Evolutionary conservation across 2,113 vertebrate genomes (phyloP), one percentile per base, ranked within the genome.

Genomic region (Neodontobutis hainanensis): DNA sequence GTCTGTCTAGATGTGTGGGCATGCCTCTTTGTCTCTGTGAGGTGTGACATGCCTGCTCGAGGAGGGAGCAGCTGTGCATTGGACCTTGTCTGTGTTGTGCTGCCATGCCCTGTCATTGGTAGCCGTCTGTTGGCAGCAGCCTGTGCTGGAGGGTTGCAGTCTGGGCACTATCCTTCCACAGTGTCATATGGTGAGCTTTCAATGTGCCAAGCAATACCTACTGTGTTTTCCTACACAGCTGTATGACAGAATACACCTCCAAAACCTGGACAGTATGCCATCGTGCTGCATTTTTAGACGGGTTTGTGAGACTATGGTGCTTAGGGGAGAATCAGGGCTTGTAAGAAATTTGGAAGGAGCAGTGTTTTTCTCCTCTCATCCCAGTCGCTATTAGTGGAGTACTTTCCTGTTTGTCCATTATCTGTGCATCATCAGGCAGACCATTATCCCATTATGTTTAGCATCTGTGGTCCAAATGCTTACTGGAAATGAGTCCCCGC

Each of bases 361-460:
- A 44, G 57, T 47, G 15, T 68, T 75, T 77, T 69, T 70, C 49
- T 15, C 8, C 68, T 62, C 73, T 70, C 57, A 57, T 81, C 67
- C 60, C 73, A 60, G 76, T 63, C 70, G 84, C 79, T 84, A 87
- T 89, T 88, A 91, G 83, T 45, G 58, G 70, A 78, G 71, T 85
- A 74, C 85, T 89, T 84, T 83, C 84, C 83, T 73, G 72, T 85
- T 89, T 88, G 74, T 87, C 82, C 86, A 87, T 90, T 91, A 88
- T 86, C 85, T 82, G 78, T 79, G 83, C 87, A 84, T 87, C 88
- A 85, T 88, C 82, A 85, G 77, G 76, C 83, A 80, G 78, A 78
- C 87, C 85, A 90, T 89, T 87, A 90, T 90, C 85, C 86, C 87
- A 89, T 91, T 89, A 88, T 85, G 81, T 78, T 84, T 88, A 87